A percentile compares a stretch with the other conserved stretches of the same genome.
These are phyloP conservation scores for Lasioglossum albipes DNA, from an alignment of 1,140 invertebrate species.

Conservation along the genomic window DNA sequence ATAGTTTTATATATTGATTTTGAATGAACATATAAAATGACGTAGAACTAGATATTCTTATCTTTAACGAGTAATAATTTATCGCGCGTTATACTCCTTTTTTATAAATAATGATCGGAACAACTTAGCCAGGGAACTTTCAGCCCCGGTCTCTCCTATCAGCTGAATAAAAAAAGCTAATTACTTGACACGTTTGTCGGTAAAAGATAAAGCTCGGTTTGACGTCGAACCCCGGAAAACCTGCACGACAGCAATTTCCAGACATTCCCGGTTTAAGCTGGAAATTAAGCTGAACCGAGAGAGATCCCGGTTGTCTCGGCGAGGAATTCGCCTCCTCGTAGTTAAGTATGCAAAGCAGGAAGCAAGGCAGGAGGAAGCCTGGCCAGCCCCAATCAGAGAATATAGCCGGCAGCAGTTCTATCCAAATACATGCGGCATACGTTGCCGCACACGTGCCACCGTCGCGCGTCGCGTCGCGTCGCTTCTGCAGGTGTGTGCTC, in stretches of 20 bases:
- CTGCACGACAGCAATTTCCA: slow-evolving; percentile 15
- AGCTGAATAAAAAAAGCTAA: no score
- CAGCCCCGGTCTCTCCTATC: no score
- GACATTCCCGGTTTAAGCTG: slow-evolving; percentile 56
- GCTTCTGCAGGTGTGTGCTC: neutral
- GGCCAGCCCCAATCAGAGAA: slow-evolving; percentile 67
- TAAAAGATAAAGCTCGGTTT: neutral
- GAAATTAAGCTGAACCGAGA: slow-evolving; percentile 65
- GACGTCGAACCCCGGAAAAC: slow-evolving; percentile 6
- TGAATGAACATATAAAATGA: no score
- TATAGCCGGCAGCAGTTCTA: slow-evolving; percentile 48
- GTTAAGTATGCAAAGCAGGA: slow-evolving; percentile 71
- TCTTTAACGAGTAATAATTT: no score
- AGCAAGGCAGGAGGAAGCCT: slow-evolving; percentile 55
- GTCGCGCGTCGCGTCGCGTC: neutral
- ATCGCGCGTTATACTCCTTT: no score
- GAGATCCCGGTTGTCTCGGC: slow-evolving; percentile 56
- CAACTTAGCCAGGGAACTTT: no score
- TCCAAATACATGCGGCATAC: slow-evolving; percentile 24
- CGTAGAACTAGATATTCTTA: no score
- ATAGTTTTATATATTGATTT: no score
- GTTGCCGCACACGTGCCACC: neutral
- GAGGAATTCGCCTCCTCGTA: slow-evolving; percentile 60
- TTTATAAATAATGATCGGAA: no score
- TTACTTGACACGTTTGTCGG: no score